Percentiles rank a stretch among this genome's conserved stretches.
These are phyloP conservation scores for Diploscapter pachys DNA, from an alignment of 1,140 invertebrate species.

Conservation along the genomic window DNA sequence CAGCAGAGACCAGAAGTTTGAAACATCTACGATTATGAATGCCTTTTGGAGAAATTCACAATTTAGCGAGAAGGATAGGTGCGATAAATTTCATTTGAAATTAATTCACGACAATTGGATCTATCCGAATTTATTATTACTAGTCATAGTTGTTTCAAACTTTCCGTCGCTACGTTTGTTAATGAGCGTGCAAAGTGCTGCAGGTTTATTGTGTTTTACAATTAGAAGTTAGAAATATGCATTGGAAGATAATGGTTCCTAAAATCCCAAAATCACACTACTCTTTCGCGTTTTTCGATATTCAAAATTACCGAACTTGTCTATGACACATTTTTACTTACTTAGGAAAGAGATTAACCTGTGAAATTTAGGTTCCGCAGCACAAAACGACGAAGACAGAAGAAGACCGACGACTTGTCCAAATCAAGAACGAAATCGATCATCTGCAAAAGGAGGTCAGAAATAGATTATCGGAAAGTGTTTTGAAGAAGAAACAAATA, in stretches of 20 bases:
- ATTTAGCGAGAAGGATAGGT: no score
- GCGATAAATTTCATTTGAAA: background rate
- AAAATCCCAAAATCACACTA: conserved; percentile 3
- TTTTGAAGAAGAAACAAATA: background rate
- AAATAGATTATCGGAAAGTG: background rate
- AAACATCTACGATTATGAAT: no score
- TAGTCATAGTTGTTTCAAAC: no score
- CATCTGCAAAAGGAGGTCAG: conserved; percentile 44
- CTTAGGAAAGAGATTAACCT: no score
- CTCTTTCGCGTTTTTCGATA: background rate
- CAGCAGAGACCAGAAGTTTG: no score
- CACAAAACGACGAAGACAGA: conserved; percentile 30
- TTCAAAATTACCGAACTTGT: background rate
- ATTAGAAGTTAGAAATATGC: no score
- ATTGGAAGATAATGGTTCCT: background rate
- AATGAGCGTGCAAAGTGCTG: no score
- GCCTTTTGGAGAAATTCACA: no score
- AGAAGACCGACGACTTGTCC: conserved; percentile 31
- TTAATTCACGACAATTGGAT: background rate
- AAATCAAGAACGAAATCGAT: conserved; percentile 41
- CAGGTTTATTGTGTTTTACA: no score
- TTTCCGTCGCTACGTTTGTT: no score
- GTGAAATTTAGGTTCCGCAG: conserved; percentile 3
- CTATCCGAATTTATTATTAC: background rate
- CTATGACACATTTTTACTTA: no score